Percentiles rank a stretch among this genome's conserved stretches.
phyloP scores from a whole-genome alignment of 2,113 vertebrate species.

The Epinephelus moara region DNA sequence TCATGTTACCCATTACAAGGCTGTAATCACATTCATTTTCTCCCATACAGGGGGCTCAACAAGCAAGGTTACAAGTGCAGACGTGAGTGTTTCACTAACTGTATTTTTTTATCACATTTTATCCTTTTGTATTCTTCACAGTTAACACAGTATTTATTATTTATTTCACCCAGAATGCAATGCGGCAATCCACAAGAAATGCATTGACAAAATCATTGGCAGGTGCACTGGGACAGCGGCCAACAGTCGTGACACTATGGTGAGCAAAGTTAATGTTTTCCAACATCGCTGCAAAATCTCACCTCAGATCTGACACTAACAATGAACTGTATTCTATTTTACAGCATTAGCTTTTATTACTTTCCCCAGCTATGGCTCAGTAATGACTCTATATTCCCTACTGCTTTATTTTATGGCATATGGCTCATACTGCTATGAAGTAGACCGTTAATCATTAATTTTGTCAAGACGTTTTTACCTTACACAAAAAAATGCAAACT shows the following conservation, averaged over 20 bases:
- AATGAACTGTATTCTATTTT: neutral
- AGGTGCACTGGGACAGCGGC: constrained; percentile 94
- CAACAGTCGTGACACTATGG: constrained; percentile 97
- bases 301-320: neutral
- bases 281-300: neutral
- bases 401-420: neutral
- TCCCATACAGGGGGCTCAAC: constrained; percentile 92
- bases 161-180: constrained; percentile 93
- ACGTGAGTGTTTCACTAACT: constrained; percentile 86
- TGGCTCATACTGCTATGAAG: neutral
- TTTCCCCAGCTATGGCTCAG: neutral
- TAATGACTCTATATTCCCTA: neutral
- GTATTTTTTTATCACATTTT: neutral
- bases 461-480: neutral
- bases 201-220: constrained; percentile 96
- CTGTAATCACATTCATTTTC: constrained; percentile 18
- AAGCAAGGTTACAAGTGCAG: constrained; percentile 99
- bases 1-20: neutral
- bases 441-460: constrained; percentile 3
- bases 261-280: constrained; percentile 75
- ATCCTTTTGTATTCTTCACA: neutral
- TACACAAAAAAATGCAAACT: neutral
- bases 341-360: neutral
- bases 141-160: constrained; percentile 9
- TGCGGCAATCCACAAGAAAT: constrained; percentile 98